A percentile compares a stretch with the other conserved stretches of the same genome.
Conservation (phyloP, 2,113 vertebrate species). For the Gymnocephalus cernua region DNA sequence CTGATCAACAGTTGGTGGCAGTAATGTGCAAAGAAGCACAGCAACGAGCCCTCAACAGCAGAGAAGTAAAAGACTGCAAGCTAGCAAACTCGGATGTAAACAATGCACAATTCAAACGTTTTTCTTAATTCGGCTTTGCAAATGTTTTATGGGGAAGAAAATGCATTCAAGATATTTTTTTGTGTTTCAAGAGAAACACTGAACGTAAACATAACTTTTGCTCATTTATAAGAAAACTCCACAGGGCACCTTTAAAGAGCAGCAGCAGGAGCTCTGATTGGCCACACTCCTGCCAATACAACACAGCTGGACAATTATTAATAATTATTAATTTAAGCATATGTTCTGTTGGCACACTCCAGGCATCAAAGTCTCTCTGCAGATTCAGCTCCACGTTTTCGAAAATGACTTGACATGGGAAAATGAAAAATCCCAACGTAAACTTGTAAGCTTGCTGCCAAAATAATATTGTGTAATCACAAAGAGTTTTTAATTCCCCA, state of each 20-base stretch:
- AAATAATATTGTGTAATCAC: constrained; percentile 23
- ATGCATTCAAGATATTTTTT: neutral
- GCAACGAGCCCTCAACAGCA: neutral
- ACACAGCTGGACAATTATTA: neutral
- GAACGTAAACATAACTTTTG: neutral
- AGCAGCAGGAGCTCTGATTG: constrained; percentile 9
- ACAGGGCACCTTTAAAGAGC: neutral
- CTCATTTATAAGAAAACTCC: neutral
- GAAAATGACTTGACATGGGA: neutral
- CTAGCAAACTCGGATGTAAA: neutral
- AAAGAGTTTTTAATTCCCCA: constrained; percentile 16
- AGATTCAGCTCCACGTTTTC: neutral
- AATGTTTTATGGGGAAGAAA: too few relatives aligned
- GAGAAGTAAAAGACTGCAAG: neutral
- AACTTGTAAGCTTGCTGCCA: neutral
- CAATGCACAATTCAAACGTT: neutral
- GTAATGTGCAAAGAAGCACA: neutral
- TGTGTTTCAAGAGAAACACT: neutral
- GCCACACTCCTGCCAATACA: neutral
- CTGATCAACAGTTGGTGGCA: neutral
- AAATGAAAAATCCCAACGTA: constrained; percentile 5
- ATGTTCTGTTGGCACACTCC: constrained; percentile 4
- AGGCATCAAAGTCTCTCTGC: constrained; percentile 10
- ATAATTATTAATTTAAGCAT: neutral
- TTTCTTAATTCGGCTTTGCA: too few relatives aligned